Percentiles rank a stretch among this genome's conserved stretches.
These are phyloP conservation scores for Macquaria australasica DNA, from an alignment of 2,113 vertebrate genomes.

Conservation along the genomic window DNA sequence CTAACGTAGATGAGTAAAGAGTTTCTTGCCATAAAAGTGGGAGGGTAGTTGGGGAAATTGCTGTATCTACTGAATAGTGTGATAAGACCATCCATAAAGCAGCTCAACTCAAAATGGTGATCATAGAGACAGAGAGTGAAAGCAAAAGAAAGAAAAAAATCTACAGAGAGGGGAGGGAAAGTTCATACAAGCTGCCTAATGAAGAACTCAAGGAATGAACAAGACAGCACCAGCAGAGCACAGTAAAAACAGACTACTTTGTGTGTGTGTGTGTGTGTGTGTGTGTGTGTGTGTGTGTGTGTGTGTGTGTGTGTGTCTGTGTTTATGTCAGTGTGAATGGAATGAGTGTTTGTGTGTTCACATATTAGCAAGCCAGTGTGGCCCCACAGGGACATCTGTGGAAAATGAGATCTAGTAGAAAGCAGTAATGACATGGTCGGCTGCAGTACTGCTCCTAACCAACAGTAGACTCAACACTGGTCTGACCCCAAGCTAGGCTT, in stretches of 20 bases:
- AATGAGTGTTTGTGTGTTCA: neutral
- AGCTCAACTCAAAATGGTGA: conserved; percentile 38
- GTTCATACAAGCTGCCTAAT: conserved; percentile 51
- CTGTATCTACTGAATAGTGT: conserved; percentile 31
- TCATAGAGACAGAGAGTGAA: conserved; percentile 7
- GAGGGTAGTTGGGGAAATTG: conserved; percentile 1
- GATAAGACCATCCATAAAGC: conserved; percentile 23
- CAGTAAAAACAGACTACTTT: conserved; percentile 47
- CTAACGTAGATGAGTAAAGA: conserved; percentile 23
- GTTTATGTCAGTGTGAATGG: conserved; percentile 37
- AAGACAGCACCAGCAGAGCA: conserved; percentile 71
- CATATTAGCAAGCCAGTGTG: conserved; percentile 4
- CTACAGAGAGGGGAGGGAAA: conserved; percentile 26
- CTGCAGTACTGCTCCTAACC: conserved; percentile 5
- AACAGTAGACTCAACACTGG: neutral
- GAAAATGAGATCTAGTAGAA: neutral
- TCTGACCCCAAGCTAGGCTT: neutral
- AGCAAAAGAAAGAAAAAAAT: neutral
- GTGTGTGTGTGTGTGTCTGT: conserved; percentile 2
- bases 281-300: conserved; percentile 4
- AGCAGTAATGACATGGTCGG: neutral
- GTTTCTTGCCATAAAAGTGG: neutral
- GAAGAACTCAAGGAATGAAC: conserved; percentile 69
- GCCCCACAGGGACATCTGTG: neutral
- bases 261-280: conserved; percentile 7